Evolutionary conservation across 2,113 vertebrate genomes (phyloP).

Genomic region (Cavia porcellus): DNA sequence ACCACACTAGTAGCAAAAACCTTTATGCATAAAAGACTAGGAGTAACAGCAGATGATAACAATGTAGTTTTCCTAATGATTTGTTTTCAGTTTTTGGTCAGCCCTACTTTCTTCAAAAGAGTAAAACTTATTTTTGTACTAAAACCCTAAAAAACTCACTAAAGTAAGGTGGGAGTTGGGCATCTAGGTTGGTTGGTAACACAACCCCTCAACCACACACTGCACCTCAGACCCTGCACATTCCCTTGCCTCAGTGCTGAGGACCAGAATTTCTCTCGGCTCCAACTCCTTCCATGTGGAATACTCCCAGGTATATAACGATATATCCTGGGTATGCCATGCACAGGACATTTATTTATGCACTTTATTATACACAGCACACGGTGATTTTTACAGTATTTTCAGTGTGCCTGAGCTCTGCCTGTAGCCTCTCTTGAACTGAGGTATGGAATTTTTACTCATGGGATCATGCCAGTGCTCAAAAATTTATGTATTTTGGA

Average conservation of each 20-base stretch:
- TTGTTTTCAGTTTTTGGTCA: slow-evolving; percentile 47
- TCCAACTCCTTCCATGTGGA: neutral
- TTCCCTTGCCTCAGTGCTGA: neutral
- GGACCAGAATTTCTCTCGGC: neutral
- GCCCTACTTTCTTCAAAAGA: slow-evolving; percentile 38
- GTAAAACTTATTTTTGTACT: neutral
- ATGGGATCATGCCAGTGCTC: neutral
- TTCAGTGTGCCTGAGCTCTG: neutral
- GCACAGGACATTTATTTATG: neutral
- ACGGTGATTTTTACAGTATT: neutral
- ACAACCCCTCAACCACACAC: neutral
- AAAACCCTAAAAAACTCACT: neutral
- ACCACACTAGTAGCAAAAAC: neutral
- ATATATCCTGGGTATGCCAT: too few species aligned
- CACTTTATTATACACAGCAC: neutral
- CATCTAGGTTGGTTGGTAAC: neutral
- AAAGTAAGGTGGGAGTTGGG: neutral
- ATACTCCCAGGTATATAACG: neutral
- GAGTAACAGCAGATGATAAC: neutral
- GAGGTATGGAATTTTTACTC: neutral
- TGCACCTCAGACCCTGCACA: neutral
- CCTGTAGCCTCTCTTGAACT: neutral
- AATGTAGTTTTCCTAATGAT: neutral
- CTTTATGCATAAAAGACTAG: neutral
- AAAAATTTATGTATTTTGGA: neutral